phyloP scores from a whole-genome alignment of 23 tunicate genomes.

The Corella eumyota region DNA sequence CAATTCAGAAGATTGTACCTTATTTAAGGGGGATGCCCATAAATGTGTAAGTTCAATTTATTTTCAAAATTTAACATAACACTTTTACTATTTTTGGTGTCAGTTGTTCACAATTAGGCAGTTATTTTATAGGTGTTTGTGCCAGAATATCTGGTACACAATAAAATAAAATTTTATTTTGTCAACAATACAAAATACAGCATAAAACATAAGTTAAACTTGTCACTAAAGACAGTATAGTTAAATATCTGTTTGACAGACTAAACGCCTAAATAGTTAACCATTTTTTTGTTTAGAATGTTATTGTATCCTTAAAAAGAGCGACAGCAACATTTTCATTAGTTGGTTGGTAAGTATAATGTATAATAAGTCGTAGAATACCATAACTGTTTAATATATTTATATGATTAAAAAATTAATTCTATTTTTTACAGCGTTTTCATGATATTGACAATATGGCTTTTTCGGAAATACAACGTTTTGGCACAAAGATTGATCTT shows the following conservation, averaged over 20 bases:
- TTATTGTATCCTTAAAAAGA: conserved; percentile 56
- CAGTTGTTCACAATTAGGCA: no score
- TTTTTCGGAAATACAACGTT: conserved; percentile 54
- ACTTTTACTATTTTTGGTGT: no score
- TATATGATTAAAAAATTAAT: not conserved
- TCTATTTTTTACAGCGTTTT: conserved; percentile 17
- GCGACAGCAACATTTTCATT: conserved; percentile 59
- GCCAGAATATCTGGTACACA: no score
- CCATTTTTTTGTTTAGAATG: conserved; percentile 10
- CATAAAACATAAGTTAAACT: no score
- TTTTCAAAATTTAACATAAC: not conserved
- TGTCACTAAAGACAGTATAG: no score
- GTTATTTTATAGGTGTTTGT: no score
- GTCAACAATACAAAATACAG: no score
- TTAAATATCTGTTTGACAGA: no score
- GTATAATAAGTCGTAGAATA: not conserved
- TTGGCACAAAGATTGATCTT: conserved; percentile 65
- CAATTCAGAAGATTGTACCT: no score
- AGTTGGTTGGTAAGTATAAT: conserved; percentile 52
- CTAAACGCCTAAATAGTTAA: no score
- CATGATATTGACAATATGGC: conserved; percentile 53
- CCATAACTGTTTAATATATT: not conserved
- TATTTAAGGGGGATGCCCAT: conserved; percentile 35
- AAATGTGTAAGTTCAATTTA: conserved; percentile 31
- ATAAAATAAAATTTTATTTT: no score